Conservation (phyloP, 1,140 invertebrate genomes). For the Drosophila santomea region DNA sequence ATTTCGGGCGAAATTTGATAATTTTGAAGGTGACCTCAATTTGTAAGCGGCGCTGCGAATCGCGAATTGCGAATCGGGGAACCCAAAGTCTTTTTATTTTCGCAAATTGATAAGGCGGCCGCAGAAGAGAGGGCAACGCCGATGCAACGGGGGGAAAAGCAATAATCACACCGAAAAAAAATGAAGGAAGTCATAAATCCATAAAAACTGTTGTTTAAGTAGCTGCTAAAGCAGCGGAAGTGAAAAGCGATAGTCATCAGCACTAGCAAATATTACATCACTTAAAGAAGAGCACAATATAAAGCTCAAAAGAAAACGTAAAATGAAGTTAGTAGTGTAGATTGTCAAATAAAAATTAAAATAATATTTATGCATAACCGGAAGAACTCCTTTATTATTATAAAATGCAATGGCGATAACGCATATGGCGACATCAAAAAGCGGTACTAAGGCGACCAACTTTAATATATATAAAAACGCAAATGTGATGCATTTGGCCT, state of each 20-base stretch:
- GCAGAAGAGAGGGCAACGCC: constrained; percentile 3
- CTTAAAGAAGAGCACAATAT: neutral
- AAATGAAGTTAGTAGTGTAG: neutral
- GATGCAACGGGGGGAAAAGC: constrained; percentile 20
- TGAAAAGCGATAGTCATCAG: neutral
- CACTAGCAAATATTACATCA: neutral
- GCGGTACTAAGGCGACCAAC: constrained; percentile 21
- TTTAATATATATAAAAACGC: constrained; percentile 28
- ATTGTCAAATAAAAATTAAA: neutral
- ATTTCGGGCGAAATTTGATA: constrained; percentile 82
- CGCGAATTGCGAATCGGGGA: constrained; percentile 43
- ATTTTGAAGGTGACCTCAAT: constrained; percentile 80
- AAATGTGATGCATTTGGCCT: constrained; percentile 74
- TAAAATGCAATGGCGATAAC: constrained; percentile 11
- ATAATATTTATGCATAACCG: constrained; percentile 8
- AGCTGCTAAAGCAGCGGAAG: neutral
- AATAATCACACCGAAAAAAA: constrained; percentile 17
- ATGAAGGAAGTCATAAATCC: constrained; percentile 12
- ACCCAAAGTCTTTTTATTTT: constrained; percentile 48
- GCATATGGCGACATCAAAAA: constrained; percentile 15
- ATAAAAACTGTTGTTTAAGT: neutral
- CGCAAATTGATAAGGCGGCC: constrained; percentile 56
- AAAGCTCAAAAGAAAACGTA: neutral
- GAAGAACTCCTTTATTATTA: neutral
- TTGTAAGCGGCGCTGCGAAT: constrained; percentile 48